Evolutionary conservation across 1,140 invertebrate genomes (phyloP).

Genomic region (Drosophila nebulosa): DNA sequence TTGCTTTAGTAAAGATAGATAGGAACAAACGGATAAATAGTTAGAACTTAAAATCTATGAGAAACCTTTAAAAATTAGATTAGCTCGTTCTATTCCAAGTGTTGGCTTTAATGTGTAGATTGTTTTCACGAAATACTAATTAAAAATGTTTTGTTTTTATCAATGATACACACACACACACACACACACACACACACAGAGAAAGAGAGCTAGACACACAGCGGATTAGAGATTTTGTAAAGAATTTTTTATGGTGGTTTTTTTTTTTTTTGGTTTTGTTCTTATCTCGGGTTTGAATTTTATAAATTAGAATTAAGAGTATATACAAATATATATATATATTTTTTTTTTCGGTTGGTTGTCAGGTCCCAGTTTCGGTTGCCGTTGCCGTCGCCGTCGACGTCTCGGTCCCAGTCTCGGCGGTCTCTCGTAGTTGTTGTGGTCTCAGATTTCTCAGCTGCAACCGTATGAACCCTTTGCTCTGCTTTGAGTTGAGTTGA

Average conservation of each 20-base stretch:
- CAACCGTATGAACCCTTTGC: slow-evolving; percentile 54
- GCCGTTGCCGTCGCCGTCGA: too few species aligned
- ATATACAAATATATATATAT: too few species aligned
- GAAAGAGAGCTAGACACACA: background rate
- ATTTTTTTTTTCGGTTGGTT: slow-evolving; percentile 23
- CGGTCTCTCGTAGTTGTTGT: slow-evolving; percentile 6
- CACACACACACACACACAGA: background rate
- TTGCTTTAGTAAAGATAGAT: too few species aligned
- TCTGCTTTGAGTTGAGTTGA: slow-evolving; percentile 26
- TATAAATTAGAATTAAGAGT: slow-evolving; percentile 30
- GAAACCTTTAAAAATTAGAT: background rate
- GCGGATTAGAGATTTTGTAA: background rate
- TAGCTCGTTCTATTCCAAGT: slow-evolving; percentile 35
- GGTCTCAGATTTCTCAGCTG: slow-evolving; percentile 28
- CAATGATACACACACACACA: background rate
- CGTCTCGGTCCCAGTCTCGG: background rate
- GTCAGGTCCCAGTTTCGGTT: slow-evolving; percentile 28
- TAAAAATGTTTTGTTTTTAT: slow-evolving; percentile 24
- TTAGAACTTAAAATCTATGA: too few species aligned
- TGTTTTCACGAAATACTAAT: slow-evolving; percentile 49
- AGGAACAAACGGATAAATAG: background rate
- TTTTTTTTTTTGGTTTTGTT: background rate
- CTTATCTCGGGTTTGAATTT: slow-evolving; percentile 53
- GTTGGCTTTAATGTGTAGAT: slow-evolving; percentile 1
- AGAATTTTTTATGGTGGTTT: background rate